Evolutionary conservation across 2,797 vertebrate species (phyloP).

Genomic region (Sebastolobus alascanus): DNA sequence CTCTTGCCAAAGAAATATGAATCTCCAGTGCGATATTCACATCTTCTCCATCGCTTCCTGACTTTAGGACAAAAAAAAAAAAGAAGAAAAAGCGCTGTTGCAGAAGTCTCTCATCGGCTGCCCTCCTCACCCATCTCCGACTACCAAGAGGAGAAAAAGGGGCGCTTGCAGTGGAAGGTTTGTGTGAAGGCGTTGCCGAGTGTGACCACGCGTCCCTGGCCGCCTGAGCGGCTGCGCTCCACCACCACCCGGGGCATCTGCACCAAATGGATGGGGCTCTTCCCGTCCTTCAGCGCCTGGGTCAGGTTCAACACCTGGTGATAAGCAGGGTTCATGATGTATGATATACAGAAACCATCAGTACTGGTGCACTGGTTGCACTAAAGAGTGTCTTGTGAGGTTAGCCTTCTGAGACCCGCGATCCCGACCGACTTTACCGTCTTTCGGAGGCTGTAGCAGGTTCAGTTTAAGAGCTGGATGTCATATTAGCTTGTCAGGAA

Average conservation of each 20-base stretch:
- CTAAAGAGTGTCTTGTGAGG: background rate
- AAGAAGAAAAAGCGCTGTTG: background rate
- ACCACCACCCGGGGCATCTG: constrained; percentile 98
- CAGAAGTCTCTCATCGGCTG: constrained; percentile 3
- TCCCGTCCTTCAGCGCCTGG: constrained; percentile 94
- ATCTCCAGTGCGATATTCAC: constrained; percentile 12
- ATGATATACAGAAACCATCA: background rate
- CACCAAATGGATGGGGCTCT: constrained; percentile 94
- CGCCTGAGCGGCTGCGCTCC: constrained; percentile 90
- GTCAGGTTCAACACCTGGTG: constrained; percentile 95
- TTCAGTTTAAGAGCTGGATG: too few relatives aligned
- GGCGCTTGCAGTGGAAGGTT: constrained; percentile 96
- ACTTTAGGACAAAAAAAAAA: constrained; percentile 12
- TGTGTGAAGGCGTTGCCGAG: constrained; percentile 93
- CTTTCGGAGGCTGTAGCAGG: too few relatives aligned
- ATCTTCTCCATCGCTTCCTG: background rate
- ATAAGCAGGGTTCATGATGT: background rate
- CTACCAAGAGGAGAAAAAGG: constrained; percentile 98
- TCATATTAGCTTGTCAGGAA: too few relatives aligned
- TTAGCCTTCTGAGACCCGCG: background rate
- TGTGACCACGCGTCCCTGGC: constrained; percentile 92
- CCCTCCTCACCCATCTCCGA: constrained; percentile 40
- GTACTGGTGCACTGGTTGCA: background rate
- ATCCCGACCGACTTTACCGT: too few relatives aligned
- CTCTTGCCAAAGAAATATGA: constrained; percentile 10